These are phyloP conservation scores for Rhodeus uyekii DNA, from an alignment of 2,797 vertebrate genomes.

Conservation along the genomic window DNA sequence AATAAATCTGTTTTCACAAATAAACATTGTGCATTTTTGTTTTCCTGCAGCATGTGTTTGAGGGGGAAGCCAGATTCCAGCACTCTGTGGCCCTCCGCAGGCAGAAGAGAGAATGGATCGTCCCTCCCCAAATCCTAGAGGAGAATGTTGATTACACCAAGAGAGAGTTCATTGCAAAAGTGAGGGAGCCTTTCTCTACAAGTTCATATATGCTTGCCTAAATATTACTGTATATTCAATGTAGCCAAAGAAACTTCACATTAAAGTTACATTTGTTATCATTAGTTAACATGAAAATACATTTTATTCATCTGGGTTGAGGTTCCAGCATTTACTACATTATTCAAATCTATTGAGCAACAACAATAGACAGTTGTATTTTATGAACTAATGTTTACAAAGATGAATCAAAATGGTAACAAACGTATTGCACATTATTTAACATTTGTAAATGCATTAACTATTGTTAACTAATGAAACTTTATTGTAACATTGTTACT, in stretches of 20 bases:
- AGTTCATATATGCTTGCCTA: not conserved
- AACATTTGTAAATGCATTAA: not conserved
- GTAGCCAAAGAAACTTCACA: no score
- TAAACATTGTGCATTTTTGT: constrained; percentile 23
- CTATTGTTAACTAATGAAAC: not conserved
- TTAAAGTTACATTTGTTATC: not conserved
- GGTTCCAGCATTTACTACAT: not conserved
- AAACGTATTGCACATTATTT: not conserved
- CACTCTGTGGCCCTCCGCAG: constrained; percentile 57
- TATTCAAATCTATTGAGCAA: no score
- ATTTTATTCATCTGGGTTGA: not conserved
- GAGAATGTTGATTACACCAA: constrained; percentile 85
- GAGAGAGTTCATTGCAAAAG: constrained; percentile 78
- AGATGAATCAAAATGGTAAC: not conserved
- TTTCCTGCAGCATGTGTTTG: constrained; percentile 39
- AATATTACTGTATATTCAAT: not conserved
- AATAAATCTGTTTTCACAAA: not conserved
- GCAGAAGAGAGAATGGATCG: constrained; percentile 88
- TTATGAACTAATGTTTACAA: not conserved
- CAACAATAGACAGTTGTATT: not conserved
- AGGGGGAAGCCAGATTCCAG: constrained; percentile 24
- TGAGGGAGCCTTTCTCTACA: constrained; percentile 68
- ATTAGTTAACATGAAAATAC: not conserved
- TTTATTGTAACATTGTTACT: no score
- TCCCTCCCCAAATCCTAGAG: constrained; percentile 79